Evolutionary conservation across 1,140 invertebrate genomes (phyloP), one percentile per base, ranked within the genome.

Genomic region (Lucilia sericata): DNA sequence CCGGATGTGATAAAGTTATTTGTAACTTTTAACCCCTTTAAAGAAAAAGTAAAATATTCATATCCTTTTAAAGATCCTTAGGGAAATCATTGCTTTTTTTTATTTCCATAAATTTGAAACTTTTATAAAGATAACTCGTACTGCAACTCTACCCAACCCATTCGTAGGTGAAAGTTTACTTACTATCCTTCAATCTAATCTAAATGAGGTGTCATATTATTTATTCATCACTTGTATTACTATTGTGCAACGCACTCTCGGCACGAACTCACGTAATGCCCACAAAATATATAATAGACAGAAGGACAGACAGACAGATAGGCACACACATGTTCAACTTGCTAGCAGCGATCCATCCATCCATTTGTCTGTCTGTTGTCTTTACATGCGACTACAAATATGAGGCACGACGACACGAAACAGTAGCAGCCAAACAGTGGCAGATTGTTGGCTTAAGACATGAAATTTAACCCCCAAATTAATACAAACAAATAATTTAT

Each of bases 161-260:
- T 2, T 25, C 65, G 5, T 60, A 60, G n/a, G 55, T 7, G n/a
- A 70, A 10, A 70, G 19, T 21, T 70, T 25, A 5, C 65, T 70
- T 70, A n/a, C 19, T 70, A 70, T 70, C 65, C 21, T 70, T 21
- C 7, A 19, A 17, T 70, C 65, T 70, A 70, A 70, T 70, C 65
- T 21, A 78, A 78, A 47, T 78, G 75, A 78, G n/a, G 75, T 78
- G 75, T 78, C 75, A 78, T 78, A 78, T 78, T 78, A 78, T 78
- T 78, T 78, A 36, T 47, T 78, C 75, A 47, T 78, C 75, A n/a
- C 9, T 19, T 47, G 75, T 78, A 47, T 34, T 30, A 47, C 9
- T 19, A 19, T 14, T 36, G 8, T 13, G 74, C 12, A 47, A 36
- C 7, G 75, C 25, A 30, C 75, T 78, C 42, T 19, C 75, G 75